Base-by-base conservation (phyloP, 2,888 invertebrate species). In the Mystacides longicornis region DNA sequence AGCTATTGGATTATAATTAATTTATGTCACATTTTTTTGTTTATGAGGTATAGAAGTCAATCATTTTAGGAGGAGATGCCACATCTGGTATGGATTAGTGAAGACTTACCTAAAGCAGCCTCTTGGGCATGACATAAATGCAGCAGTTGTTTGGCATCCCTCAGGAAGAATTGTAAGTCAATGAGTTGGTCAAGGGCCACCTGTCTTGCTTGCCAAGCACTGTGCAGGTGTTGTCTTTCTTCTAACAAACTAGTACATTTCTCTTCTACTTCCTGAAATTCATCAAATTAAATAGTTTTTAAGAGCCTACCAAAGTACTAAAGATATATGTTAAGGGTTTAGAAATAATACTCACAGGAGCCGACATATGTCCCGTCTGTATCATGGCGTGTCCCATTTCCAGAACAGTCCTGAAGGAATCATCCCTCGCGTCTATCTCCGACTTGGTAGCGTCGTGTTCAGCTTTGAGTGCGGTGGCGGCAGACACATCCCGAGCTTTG, bases 111-210 rank as follows among this genome's bases (percentile, higher is more conserved):
- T 1, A 90, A 68, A 0, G 87, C 82, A 0, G 87, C 88, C 67
- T 96, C 94, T 72, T 97, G 96, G 0, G 90, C 83, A 14, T 86
- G 85, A 59, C 93, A 91, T 14, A 91, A 80, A 61, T 92, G 89
- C 67, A 95, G 91, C 58, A 98, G 81, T 69, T 92, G 90, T 66
- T 93, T 92, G 14, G 93, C 93, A 73, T 98, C 98, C 2, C 96
- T 79, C 60, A 94, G 72, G 83, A 98, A 97, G 70, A 93, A 89
- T 73, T 96, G 95, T 65, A 95, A 79, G 71, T 96, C 94, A 60
- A 93, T 90, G 59, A 93, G 80, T 70, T 96, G 93, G 68, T 93
- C 93, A 43, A 94, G 72, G 65, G 90, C 87, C 49, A 93, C 85
- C 69, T 93, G 93, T 64, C 93, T 87, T 52, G 87, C 82, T 60